Base-by-base conservation (phyloP, 2,797 vertebrate genomes). In the Vespertilio murinus region DNA sequence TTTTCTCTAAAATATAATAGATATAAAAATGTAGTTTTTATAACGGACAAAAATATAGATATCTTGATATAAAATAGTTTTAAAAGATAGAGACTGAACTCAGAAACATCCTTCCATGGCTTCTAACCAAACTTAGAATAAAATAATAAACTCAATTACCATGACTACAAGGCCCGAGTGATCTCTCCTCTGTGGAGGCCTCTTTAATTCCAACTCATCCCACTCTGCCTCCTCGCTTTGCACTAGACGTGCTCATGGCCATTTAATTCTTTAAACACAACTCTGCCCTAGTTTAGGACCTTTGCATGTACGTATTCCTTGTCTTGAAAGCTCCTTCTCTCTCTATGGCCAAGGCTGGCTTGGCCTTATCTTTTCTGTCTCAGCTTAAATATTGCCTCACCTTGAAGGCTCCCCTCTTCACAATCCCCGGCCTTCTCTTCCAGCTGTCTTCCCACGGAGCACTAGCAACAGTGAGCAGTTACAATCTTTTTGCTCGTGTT, bases 241-340 rank as follows among this genome's bases (percentile, higher is more conserved):
- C 5, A 2, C 25, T 33, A 81, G 56, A 65, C 25, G 14, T 6
- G 9, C 17, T 65, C n/a, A 47, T 49, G 6, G 59, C 38, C 75
- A 52, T 12, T 65, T 38, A 38, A 54, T 40, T 91, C 80, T 93
- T 89, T 14, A 59, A 71, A 85, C 13, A n/a, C 14, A 25, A 69
- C 8, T 78, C 49, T 86, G 67, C 12, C 30, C 8, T 25, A 8
- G 4, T 1, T 73, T 64, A 59, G 54, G 23, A 49, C 42, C 59
- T 71, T 25, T 73, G 82, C 35, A 59, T 20, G 56, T n/a, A 14
- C 23, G 5, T 65, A 75, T 87, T 35, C 9, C 9, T 74, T 17
- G 16, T 22, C 22, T 30, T 16, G 7, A 73, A 87, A 70, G 30
- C 20, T 77, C 74, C 82, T 80, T 71, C 47, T 28, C 22, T 22